These are phyloP conservation scores for Propithecus deckenii DNA, from an alignment of 2,797 vertebrate genomes.

Conservation along the genomic window DNA sequence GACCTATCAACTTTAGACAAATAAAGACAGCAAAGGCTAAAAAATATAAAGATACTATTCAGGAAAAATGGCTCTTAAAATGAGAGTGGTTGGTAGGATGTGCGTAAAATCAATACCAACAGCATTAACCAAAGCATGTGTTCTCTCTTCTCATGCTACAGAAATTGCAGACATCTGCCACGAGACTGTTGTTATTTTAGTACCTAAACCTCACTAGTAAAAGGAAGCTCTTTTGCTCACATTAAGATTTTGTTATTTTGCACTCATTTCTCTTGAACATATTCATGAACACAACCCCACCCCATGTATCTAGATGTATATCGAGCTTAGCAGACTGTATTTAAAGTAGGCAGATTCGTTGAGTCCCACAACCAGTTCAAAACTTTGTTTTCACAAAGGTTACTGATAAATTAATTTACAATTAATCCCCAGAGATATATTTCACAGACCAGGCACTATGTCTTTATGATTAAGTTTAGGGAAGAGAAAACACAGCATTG, in stretches of 20 bases:
- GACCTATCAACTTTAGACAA: not conserved
- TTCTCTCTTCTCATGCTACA: not conserved
- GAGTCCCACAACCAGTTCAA: not conserved
- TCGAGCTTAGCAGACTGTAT: not conserved
- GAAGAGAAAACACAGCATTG: slow-evolving; percentile 33
- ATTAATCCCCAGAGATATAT: not conserved
- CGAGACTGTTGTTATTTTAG: not conserved
- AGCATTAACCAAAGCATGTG: not conserved
- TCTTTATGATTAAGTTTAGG: slow-evolving; percentile 4
- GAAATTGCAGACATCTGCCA: not conserved
- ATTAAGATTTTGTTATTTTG: slow-evolving; percentile 1
- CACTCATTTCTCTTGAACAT: not conserved
- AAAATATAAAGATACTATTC: not conserved
- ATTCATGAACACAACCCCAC: not conserved
- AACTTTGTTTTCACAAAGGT: not conserved
- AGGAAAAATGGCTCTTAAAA: not conserved
- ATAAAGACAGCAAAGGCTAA: slow-evolving; percentile 9
- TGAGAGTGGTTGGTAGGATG: not conserved
- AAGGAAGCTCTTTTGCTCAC: not conserved
- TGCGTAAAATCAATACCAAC: not conserved
- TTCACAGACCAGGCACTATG: not conserved
- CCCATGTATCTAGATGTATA: not conserved
- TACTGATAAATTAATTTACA: not conserved
- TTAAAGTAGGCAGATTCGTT: slow-evolving; percentile 6
- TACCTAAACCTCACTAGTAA: not conserved